These are phyloP conservation scores for Metallyticus violacea DNA, from an alignment of 2,888 invertebrate genomes.

Conservation along the genomic window DNA sequence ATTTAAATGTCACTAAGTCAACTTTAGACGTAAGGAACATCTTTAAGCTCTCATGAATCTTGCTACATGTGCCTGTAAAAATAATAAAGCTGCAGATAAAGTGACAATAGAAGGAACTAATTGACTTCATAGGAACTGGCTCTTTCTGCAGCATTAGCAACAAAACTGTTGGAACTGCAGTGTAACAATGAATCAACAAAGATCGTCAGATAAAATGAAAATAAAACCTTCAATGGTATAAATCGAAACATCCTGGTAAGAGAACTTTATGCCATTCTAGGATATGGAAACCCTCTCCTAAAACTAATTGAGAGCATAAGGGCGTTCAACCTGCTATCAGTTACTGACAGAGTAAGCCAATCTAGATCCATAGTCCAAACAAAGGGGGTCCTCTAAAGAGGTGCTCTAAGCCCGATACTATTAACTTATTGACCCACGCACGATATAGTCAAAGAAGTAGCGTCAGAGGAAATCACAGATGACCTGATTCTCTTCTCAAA, in stretches of 20 bases:
- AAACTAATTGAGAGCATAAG: neutral
- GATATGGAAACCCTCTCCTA: neutral
- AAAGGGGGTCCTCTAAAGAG: neutral
- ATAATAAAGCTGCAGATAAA: too few relatives aligned
- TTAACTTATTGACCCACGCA: neutral
- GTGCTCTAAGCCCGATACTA: neutral
- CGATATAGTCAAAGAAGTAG: neutral
- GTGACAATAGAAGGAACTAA: too few relatives aligned
- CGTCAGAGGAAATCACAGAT: neutral
- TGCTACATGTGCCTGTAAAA: too few relatives aligned
- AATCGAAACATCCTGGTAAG: neutral
- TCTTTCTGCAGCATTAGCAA: too few relatives aligned
- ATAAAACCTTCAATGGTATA: neutral
- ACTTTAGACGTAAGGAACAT: too few relatives aligned
- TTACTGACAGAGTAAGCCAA: neutral
- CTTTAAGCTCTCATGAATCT: too few relatives aligned
- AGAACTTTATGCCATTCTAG: neutral
- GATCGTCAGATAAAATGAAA: too few relatives aligned
- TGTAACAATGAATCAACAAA: too few relatives aligned
- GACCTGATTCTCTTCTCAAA: neutral
- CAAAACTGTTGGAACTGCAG: too few relatives aligned
- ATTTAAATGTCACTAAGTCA: too few relatives aligned
- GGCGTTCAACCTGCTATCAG: neutral
- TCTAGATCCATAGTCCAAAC: neutral
- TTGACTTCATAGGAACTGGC: too few relatives aligned